These are phyloP conservation scores for Urechis unicinctus DNA, from an alignment of 2,888 invertebrate species.

Conservation along the genomic window DNA sequence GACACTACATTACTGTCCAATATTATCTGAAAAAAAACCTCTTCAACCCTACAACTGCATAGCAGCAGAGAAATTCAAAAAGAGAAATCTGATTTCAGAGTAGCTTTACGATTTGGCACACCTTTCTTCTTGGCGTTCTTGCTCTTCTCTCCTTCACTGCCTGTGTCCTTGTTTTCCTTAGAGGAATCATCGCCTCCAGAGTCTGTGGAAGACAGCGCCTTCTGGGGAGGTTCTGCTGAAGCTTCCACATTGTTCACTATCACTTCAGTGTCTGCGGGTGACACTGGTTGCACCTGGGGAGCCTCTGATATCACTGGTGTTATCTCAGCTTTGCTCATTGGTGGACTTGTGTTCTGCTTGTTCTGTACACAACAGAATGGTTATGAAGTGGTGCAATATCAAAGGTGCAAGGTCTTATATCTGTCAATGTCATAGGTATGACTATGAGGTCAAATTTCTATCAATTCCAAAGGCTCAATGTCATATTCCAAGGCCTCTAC, in stretches of 20 bases:
- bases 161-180: conserved; percentile 49
- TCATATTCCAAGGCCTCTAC: no score
- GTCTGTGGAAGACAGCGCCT: conserved; percentile 13
- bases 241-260: background rate
- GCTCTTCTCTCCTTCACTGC: conserved; percentile 1
- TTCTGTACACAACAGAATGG: no score
- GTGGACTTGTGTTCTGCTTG: no score
- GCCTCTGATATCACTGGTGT: no score
- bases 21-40: background rate
- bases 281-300: no score
- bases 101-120: background rate
- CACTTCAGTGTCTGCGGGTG: no score
- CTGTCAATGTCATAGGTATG: no score
- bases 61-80: background rate
- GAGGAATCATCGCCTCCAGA: conserved; percentile 48
- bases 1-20: background rate
- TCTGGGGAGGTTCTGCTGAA: conserved; percentile 1
- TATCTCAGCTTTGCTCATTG: no score
- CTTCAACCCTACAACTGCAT: background rate
- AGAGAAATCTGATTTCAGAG: background rate
- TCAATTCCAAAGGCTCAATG: no score
- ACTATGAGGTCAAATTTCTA: no score
- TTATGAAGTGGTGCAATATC: no score
- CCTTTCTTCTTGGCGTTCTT: conserved; percentile 16
- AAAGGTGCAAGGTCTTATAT: no score